Evolutionary conservation across 2,888 invertebrate species (phyloP).

Genomic region (Diloba caeruleocephala): DNA sequence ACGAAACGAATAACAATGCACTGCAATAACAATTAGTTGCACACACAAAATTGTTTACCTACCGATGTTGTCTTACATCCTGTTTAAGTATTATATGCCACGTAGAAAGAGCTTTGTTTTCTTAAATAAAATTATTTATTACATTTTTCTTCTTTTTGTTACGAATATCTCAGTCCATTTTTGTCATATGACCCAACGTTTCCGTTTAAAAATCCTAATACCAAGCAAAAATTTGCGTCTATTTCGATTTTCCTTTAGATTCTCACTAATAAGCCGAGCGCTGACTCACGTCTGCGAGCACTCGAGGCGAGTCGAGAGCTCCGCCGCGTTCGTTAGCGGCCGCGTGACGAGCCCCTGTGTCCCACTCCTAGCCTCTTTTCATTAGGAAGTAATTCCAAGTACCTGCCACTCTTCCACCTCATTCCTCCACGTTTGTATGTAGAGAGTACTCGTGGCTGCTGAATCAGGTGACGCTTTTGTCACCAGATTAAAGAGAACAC

Average conservation of each 20-base stretch:
- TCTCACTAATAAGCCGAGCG: constrained; percentile 68
- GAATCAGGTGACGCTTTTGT: constrained; percentile 88
- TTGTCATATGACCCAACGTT: neutral
- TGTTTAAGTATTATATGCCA: too few relatives aligned
- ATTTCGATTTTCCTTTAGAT: constrained; percentile 47
- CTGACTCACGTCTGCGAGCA: constrained; percentile 67
- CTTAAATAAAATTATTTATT: too few relatives aligned
- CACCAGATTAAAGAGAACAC: constrained; percentile 87
- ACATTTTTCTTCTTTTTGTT: too few relatives aligned
- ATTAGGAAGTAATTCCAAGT: constrained; percentile 89
- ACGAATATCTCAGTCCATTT: too few relatives aligned
- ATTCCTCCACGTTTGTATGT: constrained; percentile 85
- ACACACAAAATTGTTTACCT: too few relatives aligned
- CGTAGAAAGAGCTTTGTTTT: too few relatives aligned
- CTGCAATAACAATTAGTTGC: too few relatives aligned
- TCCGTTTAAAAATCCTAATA: constrained; percentile 15
- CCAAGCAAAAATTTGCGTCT: constrained; percentile 37
- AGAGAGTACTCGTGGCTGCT: constrained; percentile 82
- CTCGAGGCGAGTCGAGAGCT: constrained; percentile 77
- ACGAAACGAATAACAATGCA: too few relatives aligned
- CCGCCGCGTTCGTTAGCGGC: constrained; percentile 86
- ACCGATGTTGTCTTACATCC: too few relatives aligned
- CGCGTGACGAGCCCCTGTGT: constrained; percentile 81
- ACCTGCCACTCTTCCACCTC: constrained; percentile 86
- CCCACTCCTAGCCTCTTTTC: constrained; percentile 86